Evolutionary conservation across 2,888 invertebrate genomes (phyloP), one percentile per base, ranked within the genome.

Genomic region (Hydroisotoma schaefferi): DNA sequence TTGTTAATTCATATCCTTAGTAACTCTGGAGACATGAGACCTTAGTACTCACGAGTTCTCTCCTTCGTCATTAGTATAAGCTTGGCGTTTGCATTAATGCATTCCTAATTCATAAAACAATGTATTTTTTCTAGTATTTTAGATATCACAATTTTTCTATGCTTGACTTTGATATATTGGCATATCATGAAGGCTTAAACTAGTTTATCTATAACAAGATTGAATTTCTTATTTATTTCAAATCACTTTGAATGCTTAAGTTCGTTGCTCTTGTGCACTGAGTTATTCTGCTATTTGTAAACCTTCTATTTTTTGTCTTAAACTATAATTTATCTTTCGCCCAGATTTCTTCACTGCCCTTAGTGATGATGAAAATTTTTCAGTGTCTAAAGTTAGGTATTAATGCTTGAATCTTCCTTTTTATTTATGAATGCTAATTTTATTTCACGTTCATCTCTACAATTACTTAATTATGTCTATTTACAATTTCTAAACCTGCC

Each of bases 131-230:
- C 20, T 48, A 57, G 1, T 12, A 23, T 1, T 28, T 28, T 2
- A 12, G 18, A 20, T 23, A 59, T 44, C 15, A 38, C 37, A 18
- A 55, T 28, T 5, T 57, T 51, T 27, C 49, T 47, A 22, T 55
- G 15, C 27, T 3, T 18, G 12, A 3, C 51, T 26, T n/a, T n/a
- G n/a, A n/a, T n/a, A n/a, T n/a, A n/a, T n/a, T n/a, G n/a, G n/a
- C n/a, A n/a, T n/a, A n/a, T n/a, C n/a, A n/a, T n/a, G 52, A 55
- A 38, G 55, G 6, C 27, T 23, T 43, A 20, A 23, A 23, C n/a
- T 47, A 55, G 40, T 1, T 51, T 33, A 25, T 53, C 18, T 10
- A 38, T 37, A 62, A 49, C 22, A 28, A 29, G 37, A 62, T 58
- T 18, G 12, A 26, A 28, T 58, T 44, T 12, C 2, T 2, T 12